These are phyloP conservation scores for Eristalinus aeneus DNA, from an alignment of 2,888 invertebrate genomes.

Conservation along the genomic window DNA sequence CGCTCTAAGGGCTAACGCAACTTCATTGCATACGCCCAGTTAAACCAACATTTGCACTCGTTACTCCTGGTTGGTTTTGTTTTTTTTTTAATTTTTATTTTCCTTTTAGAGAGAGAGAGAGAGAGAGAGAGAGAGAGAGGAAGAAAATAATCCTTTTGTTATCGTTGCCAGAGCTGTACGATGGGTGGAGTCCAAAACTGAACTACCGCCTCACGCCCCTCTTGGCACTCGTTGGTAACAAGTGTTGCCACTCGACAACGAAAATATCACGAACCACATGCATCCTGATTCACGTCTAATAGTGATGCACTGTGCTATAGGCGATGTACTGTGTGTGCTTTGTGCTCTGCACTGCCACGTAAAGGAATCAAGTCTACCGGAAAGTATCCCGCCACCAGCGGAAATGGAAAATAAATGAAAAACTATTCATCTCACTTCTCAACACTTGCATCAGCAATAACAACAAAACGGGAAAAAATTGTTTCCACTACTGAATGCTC, in stretches of 20 bases:
- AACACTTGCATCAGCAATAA: neutral
- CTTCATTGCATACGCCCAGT: slow-evolving; percentile 37
- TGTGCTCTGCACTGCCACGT: slow-evolving; percentile 28
- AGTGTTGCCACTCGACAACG: slow-evolving; percentile 37
- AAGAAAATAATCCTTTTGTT: slow-evolving; percentile 46
- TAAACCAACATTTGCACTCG: slow-evolving; percentile 34
- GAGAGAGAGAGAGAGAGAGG: neutral
- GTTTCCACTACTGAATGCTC: neutral
- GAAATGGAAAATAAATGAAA: slow-evolving; percentile 72
- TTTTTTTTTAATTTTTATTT: neutral
- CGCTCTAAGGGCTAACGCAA: slow-evolving; percentile 25
- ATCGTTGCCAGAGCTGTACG: neutral
- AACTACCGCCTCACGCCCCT: slow-evolving; percentile 21
- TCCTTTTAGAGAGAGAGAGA: neutral
- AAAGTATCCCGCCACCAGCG: slow-evolving; percentile 64
- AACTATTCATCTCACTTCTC: slow-evolving; percentile 68
- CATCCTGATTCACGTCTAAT: slow-evolving; percentile 47
- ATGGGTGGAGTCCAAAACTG: neutral
- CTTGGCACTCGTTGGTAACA: slow-evolving; percentile 33
- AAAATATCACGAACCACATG: slow-evolving; percentile 43
- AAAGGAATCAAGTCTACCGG: slow-evolving; percentile 57
- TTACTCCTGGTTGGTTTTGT: neutral
- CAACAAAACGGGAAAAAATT: neutral
- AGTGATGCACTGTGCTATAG: slow-evolving; percentile 1
- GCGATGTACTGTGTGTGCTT: neutral